phyloP scores from a whole-genome alignment of 2,888 invertebrate genomes.

The Drosophila austrosaltans region DNA sequence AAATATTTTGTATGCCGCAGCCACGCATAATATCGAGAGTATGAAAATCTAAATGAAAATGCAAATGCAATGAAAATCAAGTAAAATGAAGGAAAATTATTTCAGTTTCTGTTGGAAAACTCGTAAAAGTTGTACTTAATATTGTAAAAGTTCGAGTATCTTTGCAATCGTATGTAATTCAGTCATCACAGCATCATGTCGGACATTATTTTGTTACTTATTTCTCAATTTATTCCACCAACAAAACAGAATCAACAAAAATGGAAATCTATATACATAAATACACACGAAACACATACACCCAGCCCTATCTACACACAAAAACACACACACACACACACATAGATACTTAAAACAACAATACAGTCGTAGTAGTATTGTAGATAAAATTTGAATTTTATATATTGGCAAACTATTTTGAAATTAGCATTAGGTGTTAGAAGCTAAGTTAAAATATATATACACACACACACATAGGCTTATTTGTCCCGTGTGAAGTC shows the following conservation, averaged over 20 bases:
- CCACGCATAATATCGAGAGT: conserved; percentile 82
- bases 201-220: conserved; percentile 31
- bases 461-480: conserved; percentile 1
- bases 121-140: conserved; percentile 53
- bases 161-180: conserved; percentile 47
- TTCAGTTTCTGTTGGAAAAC: conserved; percentile 20
- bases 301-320: background rate
- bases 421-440: conserved; percentile 2
- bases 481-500: background rate
- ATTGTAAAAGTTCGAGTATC: conserved; percentile 47
- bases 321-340: conserved; percentile 15
- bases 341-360: background rate
- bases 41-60: conserved; percentile 25
- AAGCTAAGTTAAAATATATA: conserved; percentile 71
- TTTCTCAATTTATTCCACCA: conserved; percentile 40
- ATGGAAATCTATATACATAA: conserved; percentile 3
- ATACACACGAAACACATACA: conserved; percentile 36
- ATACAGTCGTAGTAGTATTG: conserved; percentile 33
- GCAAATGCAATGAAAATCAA: conserved; percentile 36
- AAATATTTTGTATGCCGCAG: conserved; percentile 84
- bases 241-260: conserved; percentile 11
- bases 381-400: conserved; percentile 36
- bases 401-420: conserved; percentile 19
- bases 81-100: conserved; percentile 22
- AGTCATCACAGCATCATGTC: conserved; percentile 55